phyloP scores from a whole-genome alignment of 2,113 vertebrate species.

The Etheostoma cragini region DNA sequence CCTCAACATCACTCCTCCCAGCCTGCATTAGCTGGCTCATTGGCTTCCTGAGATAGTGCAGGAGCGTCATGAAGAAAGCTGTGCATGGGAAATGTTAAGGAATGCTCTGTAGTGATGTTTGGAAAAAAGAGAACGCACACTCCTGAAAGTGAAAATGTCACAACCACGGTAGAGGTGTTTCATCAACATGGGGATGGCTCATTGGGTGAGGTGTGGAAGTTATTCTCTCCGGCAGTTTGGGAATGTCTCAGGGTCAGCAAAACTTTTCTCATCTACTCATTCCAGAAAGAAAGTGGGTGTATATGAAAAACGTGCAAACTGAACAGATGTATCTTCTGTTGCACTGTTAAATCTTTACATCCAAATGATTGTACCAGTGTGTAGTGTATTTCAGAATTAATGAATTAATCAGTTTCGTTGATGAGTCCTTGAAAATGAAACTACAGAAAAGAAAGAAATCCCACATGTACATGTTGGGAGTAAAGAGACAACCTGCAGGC shows the following conservation, averaged over 20 bases:
- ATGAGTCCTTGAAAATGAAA: constrained; percentile 18
- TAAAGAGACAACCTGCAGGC: not conserved
- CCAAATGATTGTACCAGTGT: constrained; percentile 9
- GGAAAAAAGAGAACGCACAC: constrained; percentile 14
- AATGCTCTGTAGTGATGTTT: constrained; percentile 39
- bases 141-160: constrained; percentile 58
- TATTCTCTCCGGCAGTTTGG: constrained; percentile 48
- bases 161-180: constrained; percentile 50
- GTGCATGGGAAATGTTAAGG: constrained; percentile 43
- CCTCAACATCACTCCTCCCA: not conserved
- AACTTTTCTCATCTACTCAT: constrained; percentile 42
- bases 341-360: constrained; percentile 13
- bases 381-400: constrained; percentile 13
- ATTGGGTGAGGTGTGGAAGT: constrained; percentile 43
- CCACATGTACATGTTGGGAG: constrained; percentile 17
- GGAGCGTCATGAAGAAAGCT: constrained; percentile 36
- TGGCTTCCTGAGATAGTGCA: constrained; percentile 52
- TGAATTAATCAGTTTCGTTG: constrained; percentile 27
- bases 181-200: constrained; percentile 50
- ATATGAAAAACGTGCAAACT: constrained; percentile 44
- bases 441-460: not conserved
- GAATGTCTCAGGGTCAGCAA: constrained; percentile 52
- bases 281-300: constrained; percentile 18
- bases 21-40: constrained; percentile 64
- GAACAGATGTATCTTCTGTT: constrained; percentile 9